Percentiles rank a stretch among this genome's conserved stretches.
phyloP scores from a whole-genome alignment of 2,797 vertebrate genomes.

The Bovichtus variegatus region DNA sequence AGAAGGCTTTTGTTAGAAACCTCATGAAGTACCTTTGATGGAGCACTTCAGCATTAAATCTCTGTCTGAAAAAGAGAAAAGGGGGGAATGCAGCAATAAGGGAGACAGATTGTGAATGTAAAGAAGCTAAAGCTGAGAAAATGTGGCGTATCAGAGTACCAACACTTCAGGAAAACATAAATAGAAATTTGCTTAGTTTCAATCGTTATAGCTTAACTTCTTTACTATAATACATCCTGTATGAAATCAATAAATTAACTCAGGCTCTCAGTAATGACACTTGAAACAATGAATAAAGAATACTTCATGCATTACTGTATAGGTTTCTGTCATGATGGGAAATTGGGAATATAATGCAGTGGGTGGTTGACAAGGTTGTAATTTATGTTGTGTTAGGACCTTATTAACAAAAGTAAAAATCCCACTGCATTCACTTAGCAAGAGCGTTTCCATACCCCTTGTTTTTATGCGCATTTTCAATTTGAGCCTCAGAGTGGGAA shows the following conservation, averaged over 20 bases:
- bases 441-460: too few species aligned
- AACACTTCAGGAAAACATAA: constrained; percentile 3
- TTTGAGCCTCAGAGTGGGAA: too few species aligned
- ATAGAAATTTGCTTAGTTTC: constrained; percentile 1
- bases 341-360: neutral
- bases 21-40: constrained; percentile 61
- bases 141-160: neutral
- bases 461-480: too few species aligned
- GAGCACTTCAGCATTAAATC: constrained; percentile 53
- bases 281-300: neutral
- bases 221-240: neutral
- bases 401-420: neutral
- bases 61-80: constrained; percentile 44
- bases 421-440: neutral
- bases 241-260: neutral
- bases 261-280: neutral
- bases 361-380: neutral
- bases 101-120: constrained; percentile 25
- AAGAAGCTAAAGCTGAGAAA: constrained; percentile 17
- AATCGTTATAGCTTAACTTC: neutral
- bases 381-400: neutral
- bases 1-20: constrained; percentile 62
- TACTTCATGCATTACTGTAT: too few species aligned
- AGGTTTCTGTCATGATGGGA: neutral
- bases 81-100: constrained; percentile 18